Evolutionary conservation across 2,888 invertebrate species (phyloP).

Genomic region (Melitaea athalia): DNA sequence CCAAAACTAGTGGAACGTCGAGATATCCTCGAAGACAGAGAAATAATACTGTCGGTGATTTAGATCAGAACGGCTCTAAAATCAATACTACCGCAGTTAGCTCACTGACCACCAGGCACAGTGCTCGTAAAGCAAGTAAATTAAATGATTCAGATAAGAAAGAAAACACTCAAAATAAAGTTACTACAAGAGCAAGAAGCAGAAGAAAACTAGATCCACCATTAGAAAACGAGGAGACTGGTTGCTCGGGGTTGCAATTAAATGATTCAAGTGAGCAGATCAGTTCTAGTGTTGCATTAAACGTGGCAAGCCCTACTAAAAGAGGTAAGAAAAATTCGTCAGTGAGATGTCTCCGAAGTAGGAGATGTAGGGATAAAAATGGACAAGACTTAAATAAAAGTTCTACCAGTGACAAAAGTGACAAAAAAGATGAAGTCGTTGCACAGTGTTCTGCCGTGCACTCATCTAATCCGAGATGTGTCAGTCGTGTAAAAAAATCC

Average conservation of each 20-base stretch:
- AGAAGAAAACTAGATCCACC: conserved; percentile 58
- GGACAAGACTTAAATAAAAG: conserved; percentile 28
- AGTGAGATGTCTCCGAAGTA: conserved; percentile 34
- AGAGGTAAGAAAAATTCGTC: conserved; percentile 41
- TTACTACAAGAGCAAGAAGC: conserved; percentile 62
- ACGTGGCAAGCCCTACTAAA: conserved; percentile 53
- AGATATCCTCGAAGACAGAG: conserved; percentile 66
- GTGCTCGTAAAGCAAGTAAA: conserved; percentile 47
- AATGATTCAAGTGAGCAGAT: conserved; percentile 59
- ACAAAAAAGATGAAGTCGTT: conserved; percentile 23
- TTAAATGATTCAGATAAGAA: conserved; percentile 57
- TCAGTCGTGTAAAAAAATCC: conserved; percentile 48
- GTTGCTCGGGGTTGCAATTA: conserved; percentile 36
- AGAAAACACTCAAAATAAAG: conserved; percentile 58
- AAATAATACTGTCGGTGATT: conserved; percentile 45
- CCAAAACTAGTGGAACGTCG: conserved; percentile 56
- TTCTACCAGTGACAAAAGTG: conserved; percentile 36
- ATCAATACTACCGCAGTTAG: conserved; percentile 18
- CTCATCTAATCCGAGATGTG: conserved; percentile 36
- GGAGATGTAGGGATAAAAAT: conserved; percentile 29
- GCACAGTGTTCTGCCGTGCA: conserved; percentile 32
- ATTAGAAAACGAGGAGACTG: conserved; percentile 58
- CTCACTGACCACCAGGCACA: conserved; percentile 45
- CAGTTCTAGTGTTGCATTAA: conserved; percentile 61
- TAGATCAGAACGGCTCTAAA: conserved; percentile 36